Percentiles rank a stretch among this genome's conserved stretches.
Evolutionary conservation across 2,888 invertebrate species (phyloP).

Genomic region (Melieria picta): DNA sequence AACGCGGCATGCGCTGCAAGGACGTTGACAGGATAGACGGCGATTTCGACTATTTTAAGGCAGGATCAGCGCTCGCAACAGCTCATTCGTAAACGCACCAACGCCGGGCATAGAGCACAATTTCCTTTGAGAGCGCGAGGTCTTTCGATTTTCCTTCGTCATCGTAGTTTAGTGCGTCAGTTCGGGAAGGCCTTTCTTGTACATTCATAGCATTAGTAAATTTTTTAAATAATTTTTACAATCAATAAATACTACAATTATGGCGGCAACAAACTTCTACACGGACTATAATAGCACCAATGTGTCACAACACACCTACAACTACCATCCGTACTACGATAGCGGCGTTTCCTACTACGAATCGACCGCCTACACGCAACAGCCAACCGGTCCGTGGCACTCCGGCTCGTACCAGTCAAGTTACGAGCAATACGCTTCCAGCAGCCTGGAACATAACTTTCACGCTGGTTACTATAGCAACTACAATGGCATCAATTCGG

Average conservation of each 20-base stretch:
- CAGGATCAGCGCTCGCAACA: constrained; percentile 50
- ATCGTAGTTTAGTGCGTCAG: not conserved
- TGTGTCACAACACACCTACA: constrained; percentile 47
- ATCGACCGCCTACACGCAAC: constrained; percentile 33
- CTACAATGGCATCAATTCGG: constrained; percentile 35
- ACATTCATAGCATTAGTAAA: no score
- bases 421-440: constrained; percentile 46
- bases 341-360: constrained; percentile 41
- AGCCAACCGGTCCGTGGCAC: constrained; percentile 40
- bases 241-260: constrained; percentile 29
- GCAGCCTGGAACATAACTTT: constrained; percentile 19
- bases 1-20: constrained; percentile 35
- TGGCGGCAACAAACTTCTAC: constrained; percentile 62
- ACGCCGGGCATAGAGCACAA: constrained; percentile 55
- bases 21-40: no score
- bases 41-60: constrained; percentile 54
- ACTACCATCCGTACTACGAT: constrained; percentile 49
- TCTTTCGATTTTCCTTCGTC: constrained; percentile 3
- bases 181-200: no score
- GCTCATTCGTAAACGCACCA: constrained; percentile 57
- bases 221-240: no score
- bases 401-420: constrained; percentile 47
- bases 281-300: constrained; percentile 50
- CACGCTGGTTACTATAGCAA: constrained; percentile 47
- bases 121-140: constrained; percentile 36